Evolutionary conservation across 2,888 invertebrate genomes (phyloP).

Genomic region (Trachelus troglodyta): DNA sequence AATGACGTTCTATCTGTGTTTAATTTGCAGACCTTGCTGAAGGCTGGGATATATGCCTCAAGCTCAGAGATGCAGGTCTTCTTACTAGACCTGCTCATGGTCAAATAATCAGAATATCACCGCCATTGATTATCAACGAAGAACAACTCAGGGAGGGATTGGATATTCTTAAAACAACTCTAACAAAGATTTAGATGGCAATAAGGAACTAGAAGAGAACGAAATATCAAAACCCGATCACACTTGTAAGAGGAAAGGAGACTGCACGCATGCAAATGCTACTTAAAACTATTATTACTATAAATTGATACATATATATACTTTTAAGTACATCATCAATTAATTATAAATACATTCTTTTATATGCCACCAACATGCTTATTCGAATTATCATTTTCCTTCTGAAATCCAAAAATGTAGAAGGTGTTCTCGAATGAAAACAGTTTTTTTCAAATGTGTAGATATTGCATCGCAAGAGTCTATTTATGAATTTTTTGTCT

Average conservation of each 20-base stretch:
- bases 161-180: constrained; percentile 68
- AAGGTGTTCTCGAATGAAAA: not conserved
- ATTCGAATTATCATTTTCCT: not conserved
- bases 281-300: not conserved
- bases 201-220: not conserved
- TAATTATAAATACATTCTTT: not conserved
- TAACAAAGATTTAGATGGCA: constrained; percentile 19
- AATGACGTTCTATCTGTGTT: not conserved
- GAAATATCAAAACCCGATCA: not conserved
- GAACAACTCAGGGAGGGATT: constrained; percentile 71
- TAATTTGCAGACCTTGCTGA: constrained; percentile 69
- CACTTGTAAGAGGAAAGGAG: not conserved
- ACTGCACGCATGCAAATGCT: not conserved
- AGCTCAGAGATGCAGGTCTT: constrained; percentile 74
- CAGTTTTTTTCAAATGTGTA: too few species aligned
- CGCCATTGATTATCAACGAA: constrained; percentile 76
- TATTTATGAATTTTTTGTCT: not conserved
- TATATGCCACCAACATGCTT: not conserved
- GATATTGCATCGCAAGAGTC: not conserved
- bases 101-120: constrained; percentile 78
- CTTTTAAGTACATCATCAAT: not conserved
- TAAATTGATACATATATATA: not conserved
- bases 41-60: constrained; percentile 76
- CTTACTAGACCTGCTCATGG: constrained; percentile 80
- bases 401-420: not conserved